phyloP scores from a whole-genome alignment of 2,888 invertebrate genomes.

The Erebia palarica region DNA sequence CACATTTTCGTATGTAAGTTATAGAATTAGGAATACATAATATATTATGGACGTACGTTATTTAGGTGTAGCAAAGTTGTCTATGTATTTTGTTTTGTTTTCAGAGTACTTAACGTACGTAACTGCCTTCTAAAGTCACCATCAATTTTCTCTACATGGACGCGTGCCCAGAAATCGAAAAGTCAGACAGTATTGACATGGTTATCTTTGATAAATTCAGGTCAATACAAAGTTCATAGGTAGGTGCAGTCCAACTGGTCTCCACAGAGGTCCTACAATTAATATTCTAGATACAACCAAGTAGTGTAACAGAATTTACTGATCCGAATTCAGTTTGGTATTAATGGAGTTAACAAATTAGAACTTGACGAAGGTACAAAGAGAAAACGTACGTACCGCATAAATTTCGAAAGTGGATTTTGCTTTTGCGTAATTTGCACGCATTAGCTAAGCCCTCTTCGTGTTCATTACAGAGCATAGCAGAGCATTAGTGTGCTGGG shows the following conservation, averaged over 20 bases:
- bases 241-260: neutral
- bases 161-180: constrained; percentile 81
- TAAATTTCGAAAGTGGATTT: constrained; percentile 29
- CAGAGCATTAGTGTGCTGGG: neutral
- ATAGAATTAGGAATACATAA: no score
- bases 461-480: neutral
- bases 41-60: no score
- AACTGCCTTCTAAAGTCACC: constrained; percentile 73
- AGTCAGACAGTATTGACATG: constrained; percentile 84
- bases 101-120: no score
- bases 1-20: no score
- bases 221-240: no score
- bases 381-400: constrained; percentile 24
- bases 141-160: constrained; percentile 90
- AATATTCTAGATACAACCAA: constrained; percentile 24
- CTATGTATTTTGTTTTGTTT: constrained; percentile 46
- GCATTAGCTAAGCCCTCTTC: neutral
- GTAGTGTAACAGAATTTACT: constrained; percentile 24
- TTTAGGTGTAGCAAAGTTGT: no score
- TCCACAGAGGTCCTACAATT: constrained; percentile 26
- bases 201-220: no score
- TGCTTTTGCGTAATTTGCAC: constrained; percentile 11
- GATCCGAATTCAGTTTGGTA: constrained; percentile 30
- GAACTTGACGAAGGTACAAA: constrained; percentile 34
- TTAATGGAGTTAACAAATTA: constrained; percentile 33